phyloP scores from a whole-genome alignment of 2,113 vertebrate species.

The Laticauda laticaudata region DNA sequence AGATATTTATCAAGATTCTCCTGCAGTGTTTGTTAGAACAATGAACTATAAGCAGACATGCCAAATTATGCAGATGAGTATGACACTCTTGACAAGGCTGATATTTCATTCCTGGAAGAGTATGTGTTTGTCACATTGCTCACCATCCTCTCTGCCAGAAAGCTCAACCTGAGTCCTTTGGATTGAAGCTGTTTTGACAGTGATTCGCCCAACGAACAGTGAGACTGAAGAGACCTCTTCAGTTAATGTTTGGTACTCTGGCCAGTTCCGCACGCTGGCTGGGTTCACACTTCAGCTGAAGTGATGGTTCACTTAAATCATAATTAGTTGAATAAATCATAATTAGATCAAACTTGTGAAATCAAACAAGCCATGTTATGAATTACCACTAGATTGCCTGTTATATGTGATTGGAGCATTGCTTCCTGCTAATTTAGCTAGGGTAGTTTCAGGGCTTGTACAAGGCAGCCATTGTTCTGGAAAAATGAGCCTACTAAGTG shows the following conservation, averaged over 20 bases:
- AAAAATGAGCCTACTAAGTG: background rate
- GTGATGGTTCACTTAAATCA: background rate
- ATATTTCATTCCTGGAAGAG: background rate
- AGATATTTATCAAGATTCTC: background rate
- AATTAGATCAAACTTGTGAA: background rate
- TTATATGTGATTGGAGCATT: background rate
- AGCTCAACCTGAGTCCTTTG: background rate
- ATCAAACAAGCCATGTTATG: background rate
- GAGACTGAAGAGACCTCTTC: background rate
- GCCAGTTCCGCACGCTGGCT: background rate
- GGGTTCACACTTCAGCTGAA: background rate
- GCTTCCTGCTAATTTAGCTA: background rate
- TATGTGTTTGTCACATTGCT: background rate
- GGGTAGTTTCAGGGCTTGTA: background rate
- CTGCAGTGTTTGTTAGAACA: background rate
- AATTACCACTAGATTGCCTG: background rate
- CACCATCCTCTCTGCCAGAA: background rate
- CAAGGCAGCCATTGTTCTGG: background rate
- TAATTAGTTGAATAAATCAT: background rate
- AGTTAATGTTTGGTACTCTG: background rate
- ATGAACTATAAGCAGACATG: background rate
- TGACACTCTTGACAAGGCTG: background rate
- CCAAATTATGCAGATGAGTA: background rate
- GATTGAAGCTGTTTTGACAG: background rate
- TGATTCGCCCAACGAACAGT: background rate